A percentile compares a stretch with the other conserved stretches of the same genome.
Evolutionary conservation across 2,888 invertebrate genomes (phyloP).

Genomic region (Drosophila subsilvestris): DNA sequence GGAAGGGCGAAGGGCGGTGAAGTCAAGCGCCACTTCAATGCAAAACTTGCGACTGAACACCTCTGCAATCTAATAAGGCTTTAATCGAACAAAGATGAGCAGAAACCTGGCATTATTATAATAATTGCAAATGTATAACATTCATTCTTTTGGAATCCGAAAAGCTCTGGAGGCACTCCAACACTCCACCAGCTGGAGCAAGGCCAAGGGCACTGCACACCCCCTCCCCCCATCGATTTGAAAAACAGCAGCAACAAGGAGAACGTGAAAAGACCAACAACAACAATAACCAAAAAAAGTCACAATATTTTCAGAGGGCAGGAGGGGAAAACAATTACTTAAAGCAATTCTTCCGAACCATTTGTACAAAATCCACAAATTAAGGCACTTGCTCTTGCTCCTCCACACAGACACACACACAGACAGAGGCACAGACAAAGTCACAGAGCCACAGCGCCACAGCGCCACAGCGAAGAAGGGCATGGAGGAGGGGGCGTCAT

Average conservation of each 20-base stretch:
- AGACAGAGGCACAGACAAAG: conserved; percentile 35
- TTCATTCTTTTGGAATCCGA: not conserved
- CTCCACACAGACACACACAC: conserved; percentile 40
- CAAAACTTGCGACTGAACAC: not conserved
- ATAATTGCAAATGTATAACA: not conserved
- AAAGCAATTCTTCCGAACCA: conserved; percentile 79
- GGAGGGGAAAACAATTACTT: conserved; percentile 74
- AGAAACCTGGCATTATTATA: conserved; percentile 12
- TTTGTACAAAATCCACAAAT: conserved; percentile 81
- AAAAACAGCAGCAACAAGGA: conserved; percentile 9
- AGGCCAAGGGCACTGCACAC: not conserved
- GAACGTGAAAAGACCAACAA: conserved; percentile 8
- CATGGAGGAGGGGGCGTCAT: conserved; percentile 27
- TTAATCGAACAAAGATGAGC: not conserved
- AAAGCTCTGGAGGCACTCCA: too few species aligned
- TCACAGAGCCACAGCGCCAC: conserved; percentile 8
- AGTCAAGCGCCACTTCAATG: not conserved
- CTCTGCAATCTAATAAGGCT: not conserved
- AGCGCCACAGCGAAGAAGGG: too few species aligned
- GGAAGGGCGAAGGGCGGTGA: too few species aligned
- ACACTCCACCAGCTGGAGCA: not conserved
- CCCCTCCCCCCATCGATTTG: too few species aligned
- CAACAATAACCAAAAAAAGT: conserved; percentile 20
- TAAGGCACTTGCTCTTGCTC: conserved; percentile 72
- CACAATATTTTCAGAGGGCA: conserved; percentile 40